A percentile compares a stretch with the other conserved stretches of the same genome.
These are phyloP conservation scores for Drosophila oshimai DNA, from an alignment of 1,140 invertebrate species.

Conservation along the genomic window DNA sequence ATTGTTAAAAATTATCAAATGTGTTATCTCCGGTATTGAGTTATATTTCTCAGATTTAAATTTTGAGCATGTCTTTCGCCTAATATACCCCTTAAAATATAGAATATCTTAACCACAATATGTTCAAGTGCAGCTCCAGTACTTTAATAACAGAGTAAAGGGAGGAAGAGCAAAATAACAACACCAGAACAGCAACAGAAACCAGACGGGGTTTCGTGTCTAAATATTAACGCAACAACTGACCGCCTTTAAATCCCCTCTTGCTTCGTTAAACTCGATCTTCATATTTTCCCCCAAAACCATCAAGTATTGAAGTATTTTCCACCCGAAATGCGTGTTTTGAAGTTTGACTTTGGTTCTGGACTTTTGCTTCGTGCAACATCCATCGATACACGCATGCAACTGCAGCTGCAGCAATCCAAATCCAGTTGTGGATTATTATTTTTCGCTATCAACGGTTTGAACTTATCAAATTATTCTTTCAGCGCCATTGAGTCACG, in stretches of 20 bases:
- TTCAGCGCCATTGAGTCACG: conserved; percentile 29
- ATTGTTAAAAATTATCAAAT: too few species aligned
- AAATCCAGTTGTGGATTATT: conserved; percentile 41
- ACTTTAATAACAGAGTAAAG: conserved; percentile 66
- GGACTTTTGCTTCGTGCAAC: conserved; percentile 41
- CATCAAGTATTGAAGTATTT: conserved; percentile 24
- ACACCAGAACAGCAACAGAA: conserved; percentile 18
- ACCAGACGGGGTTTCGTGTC: conserved; percentile 62
- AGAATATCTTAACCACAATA: conserved; percentile 35
- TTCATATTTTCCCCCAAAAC: background rate
- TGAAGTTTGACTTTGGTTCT: conserved; percentile 26
- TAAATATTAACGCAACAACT: conserved; percentile 56
- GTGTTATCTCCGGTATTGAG: too few species aligned
- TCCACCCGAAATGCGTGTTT: conserved; percentile 70
- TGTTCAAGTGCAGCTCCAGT: conserved; percentile 57
- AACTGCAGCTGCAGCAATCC: conserved; percentile 46
- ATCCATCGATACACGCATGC: conserved; percentile 24
- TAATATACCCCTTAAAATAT: background rate
- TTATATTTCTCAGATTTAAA: too few species aligned
- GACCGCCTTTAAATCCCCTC: conserved; percentile 45
- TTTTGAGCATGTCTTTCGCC: too few species aligned
- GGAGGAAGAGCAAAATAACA: conserved; percentile 25
- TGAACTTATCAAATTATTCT: conserved; percentile 70
- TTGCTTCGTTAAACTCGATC: too few species aligned
- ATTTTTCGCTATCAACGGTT: conserved; percentile 60